A percentile compares a stretch with the other conserved stretches of the same genome.
These are phyloP conservation scores for Andrena marginata DNA, from an alignment of 2,888 invertebrate genomes.

Conservation along the genomic window DNA sequence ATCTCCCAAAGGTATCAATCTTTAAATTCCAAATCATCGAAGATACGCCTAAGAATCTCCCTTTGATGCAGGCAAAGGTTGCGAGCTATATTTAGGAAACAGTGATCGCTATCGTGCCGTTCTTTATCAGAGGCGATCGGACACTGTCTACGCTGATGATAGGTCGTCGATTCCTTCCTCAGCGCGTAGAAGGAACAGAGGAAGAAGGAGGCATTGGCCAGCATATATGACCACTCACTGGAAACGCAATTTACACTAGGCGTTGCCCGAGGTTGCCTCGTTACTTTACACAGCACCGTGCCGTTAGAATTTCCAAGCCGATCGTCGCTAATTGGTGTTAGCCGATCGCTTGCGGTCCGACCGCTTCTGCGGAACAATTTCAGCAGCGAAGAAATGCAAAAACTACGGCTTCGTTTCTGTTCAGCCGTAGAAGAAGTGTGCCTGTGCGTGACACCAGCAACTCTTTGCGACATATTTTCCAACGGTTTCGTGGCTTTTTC, in stretches of 20 bases:
- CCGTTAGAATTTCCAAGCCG: slow-evolving; percentile 73
- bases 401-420: slow-evolving; percentile 18
- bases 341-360: slow-evolving; percentile 42
- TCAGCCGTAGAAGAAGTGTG: slow-evolving; percentile 11
- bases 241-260: slow-evolving; percentile 83
- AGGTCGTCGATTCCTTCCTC: slow-evolving; percentile 24
- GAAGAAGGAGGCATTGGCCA: slow-evolving; percentile 79
- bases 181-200: slow-evolving; percentile 51
- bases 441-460: neutral
- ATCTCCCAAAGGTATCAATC: too few relatives aligned
- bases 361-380: slow-evolving; percentile 6
- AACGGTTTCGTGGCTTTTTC: neutral
- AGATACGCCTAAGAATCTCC: neutral
- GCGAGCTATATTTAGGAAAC: slow-evolving; percentile 7
- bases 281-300: slow-evolving; percentile 70
- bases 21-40: too few relatives aligned
- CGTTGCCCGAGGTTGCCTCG: slow-evolving; percentile 75
- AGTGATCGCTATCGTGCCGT: neutral
- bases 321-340: slow-evolving; percentile 69
- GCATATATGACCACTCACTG: slow-evolving; percentile 83
- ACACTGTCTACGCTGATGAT: slow-evolving; percentile 38
- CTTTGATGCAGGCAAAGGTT: neutral
- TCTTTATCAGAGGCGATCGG: slow-evolving; percentile 26
- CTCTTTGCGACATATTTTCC: slow-evolving; percentile 21
- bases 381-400: slow-evolving; percentile 1